Evolutionary conservation across 2,888 invertebrate species (phyloP).

Genomic region (Epirrhoe alternata): DNA sequence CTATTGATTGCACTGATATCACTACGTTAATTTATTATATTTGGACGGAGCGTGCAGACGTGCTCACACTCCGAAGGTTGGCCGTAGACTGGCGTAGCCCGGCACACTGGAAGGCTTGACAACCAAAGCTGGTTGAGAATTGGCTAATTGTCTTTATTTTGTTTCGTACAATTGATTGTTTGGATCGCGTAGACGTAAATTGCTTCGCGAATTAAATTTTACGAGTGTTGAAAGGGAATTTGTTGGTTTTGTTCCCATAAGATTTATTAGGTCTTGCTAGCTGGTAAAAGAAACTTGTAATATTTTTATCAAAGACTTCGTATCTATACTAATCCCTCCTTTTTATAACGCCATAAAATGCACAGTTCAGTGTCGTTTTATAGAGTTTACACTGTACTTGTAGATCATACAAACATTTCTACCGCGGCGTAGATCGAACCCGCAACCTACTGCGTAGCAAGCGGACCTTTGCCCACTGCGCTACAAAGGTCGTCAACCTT

Average conservation of each 20-base stretch:
- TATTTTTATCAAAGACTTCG: neutral
- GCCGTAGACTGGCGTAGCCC: conserved; percentile 21
- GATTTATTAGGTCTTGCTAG: neutral
- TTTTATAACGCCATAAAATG: no score
- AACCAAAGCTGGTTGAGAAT: conserved; percentile 15
- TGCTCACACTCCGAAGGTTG: conserved; percentile 20
- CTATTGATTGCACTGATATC: conserved; percentile 32
- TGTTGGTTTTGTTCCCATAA: neutral
- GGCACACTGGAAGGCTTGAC: conserved; percentile 6
- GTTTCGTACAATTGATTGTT: conserved; percentile 30
- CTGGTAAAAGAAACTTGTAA: neutral
- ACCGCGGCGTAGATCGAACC: no score
- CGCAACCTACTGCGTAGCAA: no score
- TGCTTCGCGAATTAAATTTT: conserved; percentile 15
- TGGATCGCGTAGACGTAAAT: conserved; percentile 11
- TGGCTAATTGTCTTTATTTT: conserved; percentile 28
- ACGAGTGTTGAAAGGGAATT: conserved; percentile 1
- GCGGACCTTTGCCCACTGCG: no score
- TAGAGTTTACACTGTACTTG: no score
- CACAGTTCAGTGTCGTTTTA: no score
- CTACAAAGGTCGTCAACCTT: no score
- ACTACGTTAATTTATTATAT: conserved; percentile 25
- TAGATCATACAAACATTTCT: no score
- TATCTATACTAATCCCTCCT: no score
- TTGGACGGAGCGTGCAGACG: conserved; percentile 9